Conservation (phyloP, 2,888 invertebrate species). For the Tetanocera ferruginea region DNA sequence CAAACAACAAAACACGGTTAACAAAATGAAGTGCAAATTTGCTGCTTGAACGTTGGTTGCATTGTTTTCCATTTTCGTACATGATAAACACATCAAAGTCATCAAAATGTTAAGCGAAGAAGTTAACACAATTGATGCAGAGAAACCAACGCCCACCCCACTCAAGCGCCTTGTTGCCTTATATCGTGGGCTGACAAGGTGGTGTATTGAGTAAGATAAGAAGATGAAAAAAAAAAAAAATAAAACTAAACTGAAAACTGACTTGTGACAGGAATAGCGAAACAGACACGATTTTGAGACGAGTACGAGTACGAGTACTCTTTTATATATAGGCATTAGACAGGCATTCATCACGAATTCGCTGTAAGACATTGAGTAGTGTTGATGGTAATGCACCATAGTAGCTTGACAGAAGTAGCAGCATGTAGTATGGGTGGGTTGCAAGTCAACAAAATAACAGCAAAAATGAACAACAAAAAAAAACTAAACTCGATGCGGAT, state of each 20-base stretch:
- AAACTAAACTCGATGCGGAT: slow-evolving; percentile 4
- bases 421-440: slow-evolving; percentile 19
- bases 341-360: slow-evolving; percentile 43
- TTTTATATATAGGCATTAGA: neutral
- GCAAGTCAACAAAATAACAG: neutral
- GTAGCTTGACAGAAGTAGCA: neutral
- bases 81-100: slow-evolving; percentile 48
- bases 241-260: neutral
- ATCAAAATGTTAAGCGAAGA: slow-evolving; percentile 47
- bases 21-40: slow-evolving; percentile 45
- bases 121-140: slow-evolving; percentile 42
- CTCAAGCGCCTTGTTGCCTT: neutral
- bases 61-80: slow-evolving; percentile 38
- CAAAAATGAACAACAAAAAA: neutral
- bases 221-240: neutral
- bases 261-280: slow-evolving; percentile 9
- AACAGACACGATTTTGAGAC: slow-evolving; percentile 38
- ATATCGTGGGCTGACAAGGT: neutral
- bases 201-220: neutral
- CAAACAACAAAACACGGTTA: slow-evolving; percentile 17
- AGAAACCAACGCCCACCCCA: neutral
- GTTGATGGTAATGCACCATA: slow-evolving; percentile 11
- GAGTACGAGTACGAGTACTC: neutral
- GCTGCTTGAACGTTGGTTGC: slow-evolving; percentile 32
- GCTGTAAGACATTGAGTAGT: slow-evolving; percentile 27